Conservation (phyloP, 2,888 invertebrate genomes). For the Leptodirus hochenwartii region DNA sequence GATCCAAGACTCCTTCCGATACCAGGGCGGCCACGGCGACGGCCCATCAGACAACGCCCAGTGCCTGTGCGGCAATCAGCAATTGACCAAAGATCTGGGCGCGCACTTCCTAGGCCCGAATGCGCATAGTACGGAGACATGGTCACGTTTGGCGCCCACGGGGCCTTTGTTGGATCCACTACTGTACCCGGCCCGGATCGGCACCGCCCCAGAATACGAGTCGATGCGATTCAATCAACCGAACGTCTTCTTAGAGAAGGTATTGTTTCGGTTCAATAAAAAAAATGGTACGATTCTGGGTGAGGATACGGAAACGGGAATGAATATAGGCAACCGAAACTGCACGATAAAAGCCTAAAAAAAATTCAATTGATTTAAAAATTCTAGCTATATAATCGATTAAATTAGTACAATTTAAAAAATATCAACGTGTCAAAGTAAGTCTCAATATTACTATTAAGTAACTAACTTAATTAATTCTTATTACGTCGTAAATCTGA, state of each 20-base stretch:
- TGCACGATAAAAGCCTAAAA: too few relatives aligned
- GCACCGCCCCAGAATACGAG: slow-evolving; percentile 35
- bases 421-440: too few relatives aligned
- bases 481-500: too few relatives aligned
- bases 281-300: too few relatives aligned
- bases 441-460: too few relatives aligned
- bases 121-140: slow-evolving; percentile 20
- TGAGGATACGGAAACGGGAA: background rate
- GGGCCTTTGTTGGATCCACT: slow-evolving; percentile 42
- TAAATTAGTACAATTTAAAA: too few relatives aligned
- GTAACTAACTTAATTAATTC: too few relatives aligned
- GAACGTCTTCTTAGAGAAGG: slow-evolving; percentile 40
- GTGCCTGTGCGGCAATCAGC: slow-evolving; percentile 18
- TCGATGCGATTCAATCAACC: slow-evolving; percentile 37
- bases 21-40: slow-evolving; percentile 29
- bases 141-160: slow-evolving; percentile 35
- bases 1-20: background rate
- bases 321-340: too few relatives aligned
- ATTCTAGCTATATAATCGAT: too few relatives aligned
- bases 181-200: slow-evolving; percentile 36
- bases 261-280: too few relatives aligned
- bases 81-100: too few relatives aligned
- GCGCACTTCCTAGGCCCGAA: slow-evolving; percentile 17
- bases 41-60: slow-evolving; percentile 18
- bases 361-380: too few relatives aligned